Conservation (phyloP, 2,797 vertebrate species). For the Sebastes vulpes region DNA sequence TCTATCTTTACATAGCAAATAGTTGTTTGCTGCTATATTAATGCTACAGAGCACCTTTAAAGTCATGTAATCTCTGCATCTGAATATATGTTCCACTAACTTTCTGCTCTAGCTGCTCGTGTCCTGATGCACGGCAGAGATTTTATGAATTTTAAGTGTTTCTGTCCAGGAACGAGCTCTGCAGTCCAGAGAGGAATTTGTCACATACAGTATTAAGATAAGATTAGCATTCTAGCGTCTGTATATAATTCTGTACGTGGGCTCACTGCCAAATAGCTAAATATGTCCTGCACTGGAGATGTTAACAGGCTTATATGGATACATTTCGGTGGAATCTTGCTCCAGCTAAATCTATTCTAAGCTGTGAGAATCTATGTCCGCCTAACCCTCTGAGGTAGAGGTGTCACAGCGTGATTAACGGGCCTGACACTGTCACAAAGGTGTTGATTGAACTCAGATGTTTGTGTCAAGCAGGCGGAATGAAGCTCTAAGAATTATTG, state of each 20-base stretch:
- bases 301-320: slow-evolving; percentile 17
- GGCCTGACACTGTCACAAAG: neutral
- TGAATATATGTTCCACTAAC: neutral
- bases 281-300: slow-evolving; percentile 11
- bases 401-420: slow-evolving; percentile 22
- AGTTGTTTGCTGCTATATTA: neutral
- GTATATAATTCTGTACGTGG: neutral
- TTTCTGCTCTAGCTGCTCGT: neutral
- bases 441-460: slow-evolving; percentile 26
- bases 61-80: neutral
- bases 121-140: slow-evolving; percentile 11
- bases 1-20: neutral
- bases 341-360: slow-evolving; percentile 33
- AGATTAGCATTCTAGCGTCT: slow-evolving; percentile 37
- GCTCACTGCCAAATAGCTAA: slow-evolving; percentile 10
- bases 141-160: slow-evolving; percentile 34
- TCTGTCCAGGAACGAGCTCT: slow-evolving; percentile 9
- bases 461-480: neutral
- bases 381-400: neutral
- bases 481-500: neutral
- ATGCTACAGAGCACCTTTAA: neutral
- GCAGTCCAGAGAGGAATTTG: slow-evolving; percentile 17
- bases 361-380: neutral
- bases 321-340: neutral
- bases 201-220: slow-evolving; percentile 31